Base-by-base conservation (phyloP, 2,888 invertebrate species). In the Crepidodera aurea region DNA sequence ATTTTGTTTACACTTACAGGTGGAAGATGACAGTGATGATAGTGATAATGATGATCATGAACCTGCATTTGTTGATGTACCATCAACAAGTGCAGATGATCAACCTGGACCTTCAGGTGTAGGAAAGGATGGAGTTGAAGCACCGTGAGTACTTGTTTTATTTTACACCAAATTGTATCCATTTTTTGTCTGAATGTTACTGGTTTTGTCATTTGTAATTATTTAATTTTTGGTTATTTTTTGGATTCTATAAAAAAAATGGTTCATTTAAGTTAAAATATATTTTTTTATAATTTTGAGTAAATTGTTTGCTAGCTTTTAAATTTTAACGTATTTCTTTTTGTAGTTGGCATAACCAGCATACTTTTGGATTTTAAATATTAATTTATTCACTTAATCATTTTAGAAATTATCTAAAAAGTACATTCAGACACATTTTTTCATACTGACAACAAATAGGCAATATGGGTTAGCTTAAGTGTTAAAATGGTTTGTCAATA, bases 31-130 rank as follows among this genome's bases (percentile, higher is more conserved):
- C 64, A 77, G 74, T 65, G 78, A 78, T 18, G 75, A 75, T 42
- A 73, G 70, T 61, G 77, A 77, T 63, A 73, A 69, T 18, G 75
- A 74, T 42, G 77, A 69, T 60, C 70, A 75, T 32, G 77, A 77
- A 67, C 75, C 77, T 39, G 69, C 74, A 44, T 78, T 75, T 68
- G 76, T 73, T 18, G 77, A 76, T 55, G 73, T 75, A 60, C 77
- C 77, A 25, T 73, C 78, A 27, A 75, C 76, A 13, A 78, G 75
- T 67, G 77, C 77, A 16, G 78, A 79, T 64, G 79, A 80, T 51
- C 80, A 81, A 69, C 78, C 82, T 16, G 82, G 81, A 18, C 81
- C 82, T n/a, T 81, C 81, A 0, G 81, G 81, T 6, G 69, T 81
- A 8, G 75, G 76, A 60, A 79, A 79, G 64, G 72, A 73, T 50